Conservation (phyloP, 2,888 invertebrate genomes). For the Strigamia transsilvanica region DNA sequence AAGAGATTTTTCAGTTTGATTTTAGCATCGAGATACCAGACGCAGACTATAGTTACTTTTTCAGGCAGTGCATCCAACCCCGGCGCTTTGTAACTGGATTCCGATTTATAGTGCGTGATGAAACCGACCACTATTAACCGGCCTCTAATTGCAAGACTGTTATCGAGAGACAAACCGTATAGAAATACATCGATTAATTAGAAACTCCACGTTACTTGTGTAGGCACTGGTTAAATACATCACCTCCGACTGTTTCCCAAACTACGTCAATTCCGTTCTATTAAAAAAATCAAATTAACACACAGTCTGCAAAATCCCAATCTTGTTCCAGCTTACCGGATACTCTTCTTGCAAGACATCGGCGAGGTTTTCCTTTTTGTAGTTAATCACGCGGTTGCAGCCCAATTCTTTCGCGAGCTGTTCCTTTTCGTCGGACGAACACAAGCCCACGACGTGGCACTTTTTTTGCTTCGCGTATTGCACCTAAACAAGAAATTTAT, state of each 20-base stretch:
- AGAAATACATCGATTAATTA: neutral
- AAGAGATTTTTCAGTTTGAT: no score
- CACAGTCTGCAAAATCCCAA: no score
- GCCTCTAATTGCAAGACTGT: slow-evolving; percentile 60
- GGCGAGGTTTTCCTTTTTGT: slow-evolving; percentile 61
- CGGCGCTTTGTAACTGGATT: neutral
- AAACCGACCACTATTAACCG: slow-evolving; percentile 63
- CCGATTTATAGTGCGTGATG: slow-evolving; percentile 61
- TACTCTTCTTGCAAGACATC: slow-evolving; percentile 62
- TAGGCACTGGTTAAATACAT: slow-evolving; percentile 58
- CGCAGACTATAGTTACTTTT: slow-evolving; percentile 13
- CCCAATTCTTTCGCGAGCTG: slow-evolving; percentile 62
- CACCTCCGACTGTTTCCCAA: slow-evolving; percentile 63
- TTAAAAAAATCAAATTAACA: slow-evolving; percentile 52
- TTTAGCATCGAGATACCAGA: no score
- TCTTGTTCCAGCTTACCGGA: no score
- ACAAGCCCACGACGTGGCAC: slow-evolving; percentile 63
- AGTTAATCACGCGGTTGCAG: slow-evolving; percentile 63
- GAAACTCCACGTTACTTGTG: neutral
- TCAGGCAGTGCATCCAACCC: slow-evolving; percentile 13
- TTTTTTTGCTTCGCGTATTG: slow-evolving; percentile 62
- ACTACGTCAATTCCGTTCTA: slow-evolving; percentile 63
- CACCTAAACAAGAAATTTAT: slow-evolving; percentile 11
- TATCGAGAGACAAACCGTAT: neutral
- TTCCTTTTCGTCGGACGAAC: slow-evolving; percentile 62